Evolutionary conservation across 1,140 invertebrate species (phyloP), one percentile per base, ranked within the genome.

Genomic region (Aphidius ervi): DNA sequence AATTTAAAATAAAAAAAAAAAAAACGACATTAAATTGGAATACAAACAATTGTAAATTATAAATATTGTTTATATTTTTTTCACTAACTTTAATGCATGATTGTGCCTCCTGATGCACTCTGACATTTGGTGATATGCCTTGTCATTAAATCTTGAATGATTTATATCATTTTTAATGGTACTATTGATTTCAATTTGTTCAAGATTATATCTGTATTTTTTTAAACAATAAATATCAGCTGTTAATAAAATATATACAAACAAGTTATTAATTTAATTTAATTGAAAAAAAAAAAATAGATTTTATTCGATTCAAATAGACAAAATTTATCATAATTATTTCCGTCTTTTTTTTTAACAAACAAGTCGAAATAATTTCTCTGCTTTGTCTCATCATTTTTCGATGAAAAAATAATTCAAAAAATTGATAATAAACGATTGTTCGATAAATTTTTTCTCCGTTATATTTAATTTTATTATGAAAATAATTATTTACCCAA

Each of bases 81-180:
- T 16, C 16, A 46, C 59, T 54, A 23, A 60, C 59, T 60, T 6
- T 8, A 60, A 20, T 20, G 52, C 59, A 7, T 23, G n/a, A 20
- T 60, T 54, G 8, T 60, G 59, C 6, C 55, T 45, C 40, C 40
- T 54, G 6, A 60, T 48, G 10, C 50, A 55, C 41, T 55, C 45
- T 8, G 40, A 16, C 20, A 61, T 48, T 6, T 48, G 48, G 7
- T 16, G 31, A 55, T 41, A 61, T 31, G 46, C 9, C 6, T 48
- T 23, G 49, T 61, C 59, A 5, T 43, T n/a, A 1, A 6, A 6
- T 42, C 39, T 41, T 6, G n/a, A 5, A 8, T 42, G 46, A 56
- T 61, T 10, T 6, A 61, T 16, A 9, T 48, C 45, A n/a, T 48
- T 7, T 6, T 56, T 10, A 16, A 47, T 8, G 5, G 3, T 45